Conservation (phyloP, 2,797 vertebrate genomes). For the Anguilla megastoma region DNA sequence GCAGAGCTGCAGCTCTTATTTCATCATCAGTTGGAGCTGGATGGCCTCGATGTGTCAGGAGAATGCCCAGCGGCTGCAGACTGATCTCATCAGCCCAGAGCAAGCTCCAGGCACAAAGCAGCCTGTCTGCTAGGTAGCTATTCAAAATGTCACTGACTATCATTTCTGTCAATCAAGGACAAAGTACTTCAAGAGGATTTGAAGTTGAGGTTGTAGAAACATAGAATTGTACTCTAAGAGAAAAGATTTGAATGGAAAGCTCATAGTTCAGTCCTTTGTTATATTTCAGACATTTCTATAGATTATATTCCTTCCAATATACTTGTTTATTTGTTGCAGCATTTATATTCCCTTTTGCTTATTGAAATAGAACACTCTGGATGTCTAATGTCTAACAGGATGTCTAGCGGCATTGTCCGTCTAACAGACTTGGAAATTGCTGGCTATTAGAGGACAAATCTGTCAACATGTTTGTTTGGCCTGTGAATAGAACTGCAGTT, state of each 20-base stretch:
- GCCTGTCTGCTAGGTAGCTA: background rate
- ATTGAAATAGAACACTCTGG: background rate
- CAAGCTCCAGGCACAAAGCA: background rate
- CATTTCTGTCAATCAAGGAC: background rate
- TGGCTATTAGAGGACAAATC: background rate
- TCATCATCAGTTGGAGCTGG: slow-evolving; percentile 12
- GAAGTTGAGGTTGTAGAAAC: background rate
- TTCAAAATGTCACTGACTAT: background rate
- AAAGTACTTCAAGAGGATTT: background rate
- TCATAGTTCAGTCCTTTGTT: background rate
- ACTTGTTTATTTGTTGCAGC: background rate
- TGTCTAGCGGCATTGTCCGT: background rate
- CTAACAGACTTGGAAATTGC: background rate
- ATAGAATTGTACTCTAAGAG: background rate
- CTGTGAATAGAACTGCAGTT: background rate
- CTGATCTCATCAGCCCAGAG: background rate
- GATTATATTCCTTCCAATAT: background rate
- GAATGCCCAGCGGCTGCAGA: background rate
- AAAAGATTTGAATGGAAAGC: background rate
- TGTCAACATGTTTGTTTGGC: background rate
- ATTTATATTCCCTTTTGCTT: background rate
- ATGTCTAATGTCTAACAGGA: background rate
- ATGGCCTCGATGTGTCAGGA: background rate
- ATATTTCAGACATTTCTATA: background rate
- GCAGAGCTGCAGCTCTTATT: slow-evolving; percentile 1